Evolutionary conservation across 1,140 invertebrate species (phyloP).

Genomic region (Drosophila fuyamai): DNA sequence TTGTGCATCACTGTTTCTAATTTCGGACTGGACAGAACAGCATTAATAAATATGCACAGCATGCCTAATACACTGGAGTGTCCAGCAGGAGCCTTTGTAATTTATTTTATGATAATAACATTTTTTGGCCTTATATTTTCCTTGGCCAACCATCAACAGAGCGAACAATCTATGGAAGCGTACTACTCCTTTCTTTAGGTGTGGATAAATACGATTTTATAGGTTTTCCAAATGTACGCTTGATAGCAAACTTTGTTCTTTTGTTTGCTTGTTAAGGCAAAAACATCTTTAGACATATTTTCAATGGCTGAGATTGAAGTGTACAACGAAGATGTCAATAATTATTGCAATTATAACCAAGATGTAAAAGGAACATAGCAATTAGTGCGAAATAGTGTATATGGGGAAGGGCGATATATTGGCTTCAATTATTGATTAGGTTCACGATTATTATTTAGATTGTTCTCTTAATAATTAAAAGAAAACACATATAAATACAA

Average conservation of each 20-base stretch:
- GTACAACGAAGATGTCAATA: not conserved
- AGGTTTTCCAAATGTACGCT: not conserved
- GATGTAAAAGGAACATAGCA: not conserved
- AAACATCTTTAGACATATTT: not conserved
- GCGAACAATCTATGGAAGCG: slow-evolving; percentile 35
- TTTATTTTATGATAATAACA: slow-evolving; percentile 48
- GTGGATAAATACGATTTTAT: slow-evolving; percentile 18
- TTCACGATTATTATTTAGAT: too few relatives aligned
- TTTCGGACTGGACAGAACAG: slow-evolving; percentile 38
- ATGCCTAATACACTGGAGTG: slow-evolving; percentile 42
- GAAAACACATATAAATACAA: too few relatives aligned
- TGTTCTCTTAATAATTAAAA: too few relatives aligned
- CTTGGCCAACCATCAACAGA: slow-evolving; percentile 27
- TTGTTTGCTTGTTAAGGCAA: slow-evolving; percentile 1
- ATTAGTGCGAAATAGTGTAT: too few relatives aligned
- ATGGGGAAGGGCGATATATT: too few relatives aligned
- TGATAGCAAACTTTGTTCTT: slow-evolving; percentile 13
- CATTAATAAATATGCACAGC: slow-evolving; percentile 76
- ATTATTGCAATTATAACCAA: slow-evolving; percentile 10
- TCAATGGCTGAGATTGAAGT: not conserved
- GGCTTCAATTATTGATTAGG: too few relatives aligned
- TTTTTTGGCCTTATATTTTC: slow-evolving; percentile 35
- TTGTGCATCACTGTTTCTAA: slow-evolving; percentile 54
- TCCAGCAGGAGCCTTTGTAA: slow-evolving; percentile 43
- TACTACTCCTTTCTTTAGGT: slow-evolving; percentile 12